Evolutionary conservation across 2,113 vertebrate genomes (phyloP), one percentile per base, ranked within the genome.

Genomic region (Cromileptes altivelis): DNA sequence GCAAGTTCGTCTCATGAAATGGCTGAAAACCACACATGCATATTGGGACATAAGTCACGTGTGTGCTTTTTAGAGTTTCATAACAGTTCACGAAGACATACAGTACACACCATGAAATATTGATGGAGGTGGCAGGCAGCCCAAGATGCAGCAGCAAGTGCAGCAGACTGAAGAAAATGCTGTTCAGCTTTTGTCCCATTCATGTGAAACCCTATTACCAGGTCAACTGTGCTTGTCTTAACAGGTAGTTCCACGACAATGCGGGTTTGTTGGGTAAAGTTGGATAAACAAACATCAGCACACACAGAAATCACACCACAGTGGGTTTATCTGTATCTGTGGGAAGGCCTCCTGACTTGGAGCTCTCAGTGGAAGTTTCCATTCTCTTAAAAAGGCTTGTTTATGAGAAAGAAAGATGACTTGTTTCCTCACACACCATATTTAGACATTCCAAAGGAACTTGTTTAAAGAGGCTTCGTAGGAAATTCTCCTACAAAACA

Each of bases 401-500:
- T 81, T 14, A 40, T 55, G 17, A 69, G 21, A 49, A 23, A 47
- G 14, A 30, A 13, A 42, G n/a, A 73, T 25, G 9, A 15, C 33
- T 40, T 64, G 57, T 57, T 84, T 71, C 21, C 21, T 18, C 4
- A 15, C 47, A 64, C 27, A 76, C 78, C 76, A 85, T 81, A 77
- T 85, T 78, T 85, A 65, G 82, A 72, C 58, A 64, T 47, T 15
- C 1, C 52, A 17, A 62, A 56, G 70, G 25, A 89, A 82, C 4
- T 49, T 30, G 25, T n/a, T 37, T 47, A 49, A 45, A 50, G n/a
- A 37, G 25, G 11, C 25, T 71, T 72, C 11, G n/a, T 0, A 17
- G 70, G 81, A 85, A 90, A 91, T 70, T 13, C 50, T 81, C 80
- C 49, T 70, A 62, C 30, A 55, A 75, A 79, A 77, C 25, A 79